phyloP scores from a whole-genome alignment of 2,797 vertebrate genomes.

The Chaunax sp. region DNA sequence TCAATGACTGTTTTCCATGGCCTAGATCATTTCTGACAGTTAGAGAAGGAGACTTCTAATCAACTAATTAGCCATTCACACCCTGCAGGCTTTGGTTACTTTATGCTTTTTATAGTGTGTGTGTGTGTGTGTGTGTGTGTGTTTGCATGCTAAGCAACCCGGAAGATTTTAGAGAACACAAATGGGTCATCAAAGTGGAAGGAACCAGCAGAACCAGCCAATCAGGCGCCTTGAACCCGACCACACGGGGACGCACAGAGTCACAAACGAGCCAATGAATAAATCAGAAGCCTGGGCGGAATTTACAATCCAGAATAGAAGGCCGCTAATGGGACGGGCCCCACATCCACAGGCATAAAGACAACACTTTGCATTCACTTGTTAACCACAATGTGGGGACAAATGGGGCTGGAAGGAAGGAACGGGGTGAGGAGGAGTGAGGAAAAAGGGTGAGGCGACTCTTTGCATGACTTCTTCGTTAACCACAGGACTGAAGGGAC shows the following conservation, averaged over 20 bases:
- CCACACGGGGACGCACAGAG: conserved; percentile 53
- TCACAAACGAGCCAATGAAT: conserved; percentile 79
- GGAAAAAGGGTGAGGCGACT: conserved; percentile 59
- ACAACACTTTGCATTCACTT: conserved; percentile 72
- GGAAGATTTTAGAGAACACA: conserved; percentile 50
- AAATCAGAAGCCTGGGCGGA: conserved; percentile 77
- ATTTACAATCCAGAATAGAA: conserved; percentile 62
- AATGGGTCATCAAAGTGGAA: conserved; percentile 55
- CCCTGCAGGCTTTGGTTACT: conserved; percentile 49
- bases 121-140: conserved; percentile 5
- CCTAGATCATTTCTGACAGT: conserved; percentile 43
- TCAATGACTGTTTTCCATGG: conserved; percentile 50
- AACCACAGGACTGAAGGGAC: conserved; percentile 81
- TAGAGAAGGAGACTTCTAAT: conserved; percentile 46
- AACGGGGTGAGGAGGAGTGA: conserved; percentile 58
- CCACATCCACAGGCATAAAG: conserved; percentile 27
- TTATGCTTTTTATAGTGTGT: conserved; percentile 3
- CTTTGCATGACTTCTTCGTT: conserved; percentile 74
- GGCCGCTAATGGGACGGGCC: conserved; percentile 70
- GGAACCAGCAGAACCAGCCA: conserved; percentile 36
- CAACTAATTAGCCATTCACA: conserved; percentile 61
- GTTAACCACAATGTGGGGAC: conserved; percentile 80
- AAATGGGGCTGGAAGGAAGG: conserved; percentile 60
- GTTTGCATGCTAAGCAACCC: conserved; percentile 63
- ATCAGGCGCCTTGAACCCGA: conserved; percentile 33